Percentiles rank a stretch among this genome's conserved stretches.
These are phyloP conservation scores for Sphinx pinastri DNA, from an alignment of 2,888 invertebrate genomes.

Conservation along the genomic window DNA sequence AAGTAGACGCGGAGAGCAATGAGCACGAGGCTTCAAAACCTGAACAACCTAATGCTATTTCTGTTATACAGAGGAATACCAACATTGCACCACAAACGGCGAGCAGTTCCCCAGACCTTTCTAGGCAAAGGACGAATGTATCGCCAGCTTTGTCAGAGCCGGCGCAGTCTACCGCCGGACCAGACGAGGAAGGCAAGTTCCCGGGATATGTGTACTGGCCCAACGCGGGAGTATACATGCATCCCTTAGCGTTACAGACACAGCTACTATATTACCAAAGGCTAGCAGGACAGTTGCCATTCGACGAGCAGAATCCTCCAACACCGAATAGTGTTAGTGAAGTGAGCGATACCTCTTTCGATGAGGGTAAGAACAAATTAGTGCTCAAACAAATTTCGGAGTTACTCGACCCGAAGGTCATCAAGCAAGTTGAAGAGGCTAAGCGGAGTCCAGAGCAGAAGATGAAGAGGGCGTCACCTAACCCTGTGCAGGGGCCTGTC, in stretches of 20 bases:
- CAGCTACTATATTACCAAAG: constrained; percentile 90
- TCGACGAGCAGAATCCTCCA: constrained; percentile 60
- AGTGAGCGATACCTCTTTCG: constrained; percentile 66
- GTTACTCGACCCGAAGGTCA: constrained; percentile 74
- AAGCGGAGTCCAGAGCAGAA: constrained; percentile 67
- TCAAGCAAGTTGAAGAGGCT: constrained; percentile 65
- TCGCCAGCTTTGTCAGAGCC: constrained; percentile 74
- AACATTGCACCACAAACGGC: constrained; percentile 67
- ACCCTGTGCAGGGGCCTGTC: constrained; percentile 71
- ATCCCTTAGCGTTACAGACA: constrained; percentile 89
- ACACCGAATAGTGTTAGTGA: constrained; percentile 66
- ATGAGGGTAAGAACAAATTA: constrained; percentile 70
- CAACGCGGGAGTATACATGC: constrained; percentile 87
- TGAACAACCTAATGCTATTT: constrained; percentile 75
- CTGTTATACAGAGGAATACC: constrained; percentile 76
- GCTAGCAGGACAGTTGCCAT: constrained; percentile 82
- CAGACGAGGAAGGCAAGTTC: constrained; percentile 64
- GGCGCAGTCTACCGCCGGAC: constrained; percentile 64
- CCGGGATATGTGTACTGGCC: constrained; percentile 88
- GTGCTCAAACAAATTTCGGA: constrained; percentile 79
- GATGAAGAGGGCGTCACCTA: constrained; percentile 76
- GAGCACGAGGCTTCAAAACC: constrained; percentile 76
- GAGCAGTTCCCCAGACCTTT: constrained; percentile 73
- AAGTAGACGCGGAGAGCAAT: constrained; percentile 77
- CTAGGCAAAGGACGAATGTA: constrained; percentile 56